Base-by-base conservation (phyloP, 2,113 vertebrate species). In the Paedocypris sp. region DNA sequence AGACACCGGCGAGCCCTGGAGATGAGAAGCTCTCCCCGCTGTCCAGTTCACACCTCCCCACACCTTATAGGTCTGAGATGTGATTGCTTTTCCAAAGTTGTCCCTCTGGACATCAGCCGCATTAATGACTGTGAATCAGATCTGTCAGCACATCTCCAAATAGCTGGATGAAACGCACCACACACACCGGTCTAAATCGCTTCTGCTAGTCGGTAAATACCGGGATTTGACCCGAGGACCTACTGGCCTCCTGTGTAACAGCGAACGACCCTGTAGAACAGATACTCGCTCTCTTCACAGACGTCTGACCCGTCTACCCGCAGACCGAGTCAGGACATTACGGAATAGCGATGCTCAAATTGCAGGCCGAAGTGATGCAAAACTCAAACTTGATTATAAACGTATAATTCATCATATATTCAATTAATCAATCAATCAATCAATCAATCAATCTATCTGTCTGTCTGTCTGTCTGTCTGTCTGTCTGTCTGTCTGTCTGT, bases 11-110 rank as follows among this genome's bases (percentile, higher is more conserved):
- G 77, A 84, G 48, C 28, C 35, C 3, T 31, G 8, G 28, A 7
- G 88, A 87, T 83, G 77, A 78, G 87, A 89, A 88, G 83, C 88
- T 87, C 86, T 89, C 71, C 48, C 68, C 80, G 76, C 78, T n/a
- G 49, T 60, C 73, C 48, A 33, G 28, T 33, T 51, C 28, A 51
- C 28, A 83, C 18, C 18, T 33, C 10, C 18, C 35, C 35, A n/a
- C n/a, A 22, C 29, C 31, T 51, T 33, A 49, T 35, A 5, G 2
- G n/a, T 46, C 19, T 13, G 6, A 23, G 42, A 23, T 46, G 16
- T 33, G 18, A 51, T 22, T 51, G 29, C 48, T 33, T 51, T 33
- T 25, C 26, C 6, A 20, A 51, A 51, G 11, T 20, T 13, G 26
- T 49, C 16, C 35, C 48, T 22, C 15, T 51, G 28, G 28, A 51